Percentiles rank a stretch among this genome's conserved stretches.
phyloP scores from a whole-genome alignment of 2,797 vertebrate genomes.

The Sandelia bainsii region DNA sequence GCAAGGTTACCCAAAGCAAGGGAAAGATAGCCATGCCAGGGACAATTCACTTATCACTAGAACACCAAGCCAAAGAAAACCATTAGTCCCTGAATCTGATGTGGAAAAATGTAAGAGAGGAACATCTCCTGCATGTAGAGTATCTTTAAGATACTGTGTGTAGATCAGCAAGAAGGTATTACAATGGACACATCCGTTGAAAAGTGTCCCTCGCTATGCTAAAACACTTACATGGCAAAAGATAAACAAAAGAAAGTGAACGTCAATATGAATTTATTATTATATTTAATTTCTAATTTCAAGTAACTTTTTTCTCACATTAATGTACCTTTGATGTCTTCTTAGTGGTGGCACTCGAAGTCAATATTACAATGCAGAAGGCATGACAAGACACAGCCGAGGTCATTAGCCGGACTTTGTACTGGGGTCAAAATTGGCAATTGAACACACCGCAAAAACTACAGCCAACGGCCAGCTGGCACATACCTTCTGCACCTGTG shows the following conservation, averaged over 20 bases:
- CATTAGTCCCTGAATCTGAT: slow-evolving; percentile 25
- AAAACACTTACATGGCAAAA: neutral
- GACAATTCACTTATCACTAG: slow-evolving; percentile 43
- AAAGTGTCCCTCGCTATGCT: neutral
- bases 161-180: neutral
- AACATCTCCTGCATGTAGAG: slow-evolving; percentile 27
- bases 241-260: neutral
- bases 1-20: slow-evolving; percentile 35
- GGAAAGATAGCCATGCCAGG: slow-evolving; percentile 10
- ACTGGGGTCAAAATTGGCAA: no score
- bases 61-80: slow-evolving; percentile 38
- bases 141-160: neutral
- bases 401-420: no score
- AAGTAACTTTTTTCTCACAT: no score
- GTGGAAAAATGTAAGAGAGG: slow-evolving; percentile 8
- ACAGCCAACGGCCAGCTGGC: no score
- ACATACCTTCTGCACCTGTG: no score
- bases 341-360: no score
- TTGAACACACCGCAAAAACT: no score
- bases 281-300: no score
- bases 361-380: no score
- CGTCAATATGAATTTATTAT: no score
- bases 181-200: neutral
- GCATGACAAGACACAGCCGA: no score
- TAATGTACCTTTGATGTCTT: no score